Evolutionary conservation across 2,113 vertebrate species (phyloP).

Genomic region (Herpailurus yagouaroundi): DNA sequence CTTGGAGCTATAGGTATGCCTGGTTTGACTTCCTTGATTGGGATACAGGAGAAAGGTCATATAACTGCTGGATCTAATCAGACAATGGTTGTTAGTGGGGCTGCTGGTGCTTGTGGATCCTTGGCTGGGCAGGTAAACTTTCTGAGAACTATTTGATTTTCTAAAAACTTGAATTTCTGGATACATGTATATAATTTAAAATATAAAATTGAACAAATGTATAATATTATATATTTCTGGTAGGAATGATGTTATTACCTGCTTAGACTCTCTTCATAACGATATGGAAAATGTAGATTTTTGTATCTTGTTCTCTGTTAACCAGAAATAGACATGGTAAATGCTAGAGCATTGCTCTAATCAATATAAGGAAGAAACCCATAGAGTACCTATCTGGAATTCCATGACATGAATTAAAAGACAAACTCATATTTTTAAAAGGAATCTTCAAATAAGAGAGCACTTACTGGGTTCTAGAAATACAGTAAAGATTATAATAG

Average conservation of each 20-base stretch:
- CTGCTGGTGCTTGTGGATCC: constrained; percentile 96
- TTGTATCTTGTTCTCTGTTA: constrained; percentile 37
- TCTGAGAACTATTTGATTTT: constrained; percentile 28
- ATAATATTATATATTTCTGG: constrained; percentile 32
- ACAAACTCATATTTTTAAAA: not conserved
- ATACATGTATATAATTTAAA: constrained; percentile 20
- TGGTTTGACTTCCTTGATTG: constrained; percentile 93
- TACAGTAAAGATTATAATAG: constrained; percentile 13
- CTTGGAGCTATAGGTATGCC: constrained; percentile 94
- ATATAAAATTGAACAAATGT: not conserved
- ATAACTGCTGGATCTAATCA: constrained; percentile 90
- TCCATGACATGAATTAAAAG: constrained; percentile 32
- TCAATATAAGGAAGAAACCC: constrained; percentile 33
- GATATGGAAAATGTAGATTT: constrained; percentile 46
- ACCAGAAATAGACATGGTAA: constrained; percentile 11
- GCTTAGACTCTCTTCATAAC: constrained; percentile 41
- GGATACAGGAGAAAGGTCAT: constrained; percentile 94
- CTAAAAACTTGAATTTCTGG: constrained; percentile 6
- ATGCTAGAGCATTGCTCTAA: not conserved
- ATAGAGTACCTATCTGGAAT: not conserved
- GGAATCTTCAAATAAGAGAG: constrained; percentile 27
- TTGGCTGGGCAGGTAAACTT: constrained; percentile 94
- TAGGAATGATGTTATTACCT: not conserved
- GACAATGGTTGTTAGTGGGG: constrained; percentile 97
- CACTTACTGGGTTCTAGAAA: not conserved